Percentiles rank a stretch among this genome's conserved stretches.
Evolutionary conservation across 2,797 vertebrate species (phyloP).

Genomic region (Danio kyathit): DNA sequence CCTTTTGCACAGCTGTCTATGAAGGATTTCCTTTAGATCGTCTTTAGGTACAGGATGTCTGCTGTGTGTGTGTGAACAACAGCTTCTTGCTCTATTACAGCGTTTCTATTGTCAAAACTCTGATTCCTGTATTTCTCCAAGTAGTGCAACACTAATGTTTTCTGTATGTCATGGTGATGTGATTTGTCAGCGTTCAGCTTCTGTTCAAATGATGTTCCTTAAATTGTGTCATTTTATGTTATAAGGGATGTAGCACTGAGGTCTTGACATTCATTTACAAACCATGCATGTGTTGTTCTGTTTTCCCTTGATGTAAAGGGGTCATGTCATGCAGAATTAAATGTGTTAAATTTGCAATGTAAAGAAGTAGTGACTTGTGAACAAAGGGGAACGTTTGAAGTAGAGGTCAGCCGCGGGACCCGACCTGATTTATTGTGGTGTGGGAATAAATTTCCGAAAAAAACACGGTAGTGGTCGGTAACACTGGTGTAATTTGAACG

Average conservation of each 20-base stretch:
- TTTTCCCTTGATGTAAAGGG: constrained; percentile 14
- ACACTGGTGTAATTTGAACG: no score
- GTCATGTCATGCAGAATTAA: constrained; percentile 5
- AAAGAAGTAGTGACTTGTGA: neutral
- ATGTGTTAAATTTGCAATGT: neutral
- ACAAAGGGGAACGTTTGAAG: no score
- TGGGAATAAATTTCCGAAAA: no score
- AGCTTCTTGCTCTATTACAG: constrained; percentile 41
- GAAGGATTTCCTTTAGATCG: constrained; percentile 94
- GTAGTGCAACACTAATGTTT: neutral
- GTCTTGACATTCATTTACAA: constrained; percentile 7
- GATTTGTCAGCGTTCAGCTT: neutral
- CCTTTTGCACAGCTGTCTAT: constrained; percentile 92
- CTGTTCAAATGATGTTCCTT: neutral
- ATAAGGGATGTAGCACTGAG: neutral
- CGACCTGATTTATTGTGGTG: no score
- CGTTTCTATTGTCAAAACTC: constrained; percentile 21
- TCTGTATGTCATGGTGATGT: neutral
- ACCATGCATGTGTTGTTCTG: constrained; percentile 13
- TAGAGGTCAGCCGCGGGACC: no score
- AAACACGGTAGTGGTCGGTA: no score
- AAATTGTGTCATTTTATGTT: neutral
- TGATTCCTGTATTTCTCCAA: constrained; percentile 1
- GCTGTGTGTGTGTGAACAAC: constrained; percentile 44
- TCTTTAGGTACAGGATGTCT: constrained; percentile 85